Conservation (phyloP, 30 jellyfish, hydroid and myxozoan species). For the Turritopsis rubra region DNA sequence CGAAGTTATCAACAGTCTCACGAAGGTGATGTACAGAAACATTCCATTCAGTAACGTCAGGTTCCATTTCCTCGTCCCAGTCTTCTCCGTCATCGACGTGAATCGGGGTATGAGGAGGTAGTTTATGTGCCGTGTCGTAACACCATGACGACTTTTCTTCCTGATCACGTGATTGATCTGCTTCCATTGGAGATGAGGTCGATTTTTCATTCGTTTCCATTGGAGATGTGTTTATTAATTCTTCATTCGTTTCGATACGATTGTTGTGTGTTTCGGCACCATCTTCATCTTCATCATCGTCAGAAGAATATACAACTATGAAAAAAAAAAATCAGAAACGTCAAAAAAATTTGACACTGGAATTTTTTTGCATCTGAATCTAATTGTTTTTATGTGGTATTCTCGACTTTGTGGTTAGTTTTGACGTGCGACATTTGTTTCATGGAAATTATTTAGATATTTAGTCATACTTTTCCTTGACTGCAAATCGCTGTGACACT, state of each 20-base stretch:
- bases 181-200: background rate
- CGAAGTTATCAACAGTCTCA: slow-evolving; percentile 5
- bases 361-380: too few species aligned
- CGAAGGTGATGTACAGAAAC: background rate
- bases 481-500: too few species aligned
- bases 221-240: background rate
- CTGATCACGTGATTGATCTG: background rate
- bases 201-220: background rate
- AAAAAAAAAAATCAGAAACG: background rate
- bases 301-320: background rate
- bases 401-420: too few species aligned
- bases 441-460: too few species aligned
- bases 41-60: slow-evolving; percentile 1
- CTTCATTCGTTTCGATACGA: background rate
- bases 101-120: background rate
- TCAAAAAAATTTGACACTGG: too few species aligned
- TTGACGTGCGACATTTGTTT: too few species aligned
- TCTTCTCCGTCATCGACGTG: background rate
- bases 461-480: too few species aligned
- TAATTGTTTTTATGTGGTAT: too few species aligned
- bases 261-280: background rate
- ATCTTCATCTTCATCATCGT: background rate
- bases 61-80: slow-evolving; percentile 21
- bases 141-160: background rate
- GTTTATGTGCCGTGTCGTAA: background rate